These are phyloP conservation scores for Tetranychus piercei DNA, from an alignment of 2,888 invertebrate genomes.

Conservation along the genomic window DNA sequence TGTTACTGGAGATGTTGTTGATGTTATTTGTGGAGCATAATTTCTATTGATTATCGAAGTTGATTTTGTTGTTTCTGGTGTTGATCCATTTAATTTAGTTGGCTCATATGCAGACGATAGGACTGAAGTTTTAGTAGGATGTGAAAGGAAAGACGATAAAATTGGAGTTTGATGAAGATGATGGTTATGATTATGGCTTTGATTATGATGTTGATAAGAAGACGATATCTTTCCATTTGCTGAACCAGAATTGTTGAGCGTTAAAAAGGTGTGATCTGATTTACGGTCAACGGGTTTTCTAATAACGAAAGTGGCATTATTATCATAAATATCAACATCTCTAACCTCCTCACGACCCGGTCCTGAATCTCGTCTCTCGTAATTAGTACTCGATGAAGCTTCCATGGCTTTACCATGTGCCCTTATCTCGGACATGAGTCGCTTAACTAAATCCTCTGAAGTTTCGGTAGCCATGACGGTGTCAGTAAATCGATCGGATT, in stretches of 20 bases:
- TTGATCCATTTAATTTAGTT: not conserved
- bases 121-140: not conserved
- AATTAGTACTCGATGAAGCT: not conserved
- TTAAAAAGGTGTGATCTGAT: slow-evolving; percentile 1
- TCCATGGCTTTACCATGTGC: not conserved
- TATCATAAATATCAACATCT: slow-evolving; percentile 1
- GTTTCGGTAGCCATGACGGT: not conserved
- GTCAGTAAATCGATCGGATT: not conserved
- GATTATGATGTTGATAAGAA: not conserved
- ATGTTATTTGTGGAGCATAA: not conserved
- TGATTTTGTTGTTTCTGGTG: not conserved
- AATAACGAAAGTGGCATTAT: not conserved
- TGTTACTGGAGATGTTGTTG: not conserved
- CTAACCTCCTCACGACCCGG: not conserved
- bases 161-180: not conserved
- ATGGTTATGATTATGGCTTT: not conserved
- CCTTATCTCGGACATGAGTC: not conserved
- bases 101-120: not conserved
- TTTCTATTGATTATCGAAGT: not conserved
- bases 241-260: not conserved
- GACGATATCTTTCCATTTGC: not conserved
- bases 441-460: not conserved
- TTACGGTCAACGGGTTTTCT: not conserved
- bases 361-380: not conserved
- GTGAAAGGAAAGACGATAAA: not conserved